A percentile compares a stretch with the other conserved stretches of the same genome.
Evolutionary conservation across 2,888 invertebrate species (phyloP).

Genomic region (Dicyrtomina minuta): DNA sequence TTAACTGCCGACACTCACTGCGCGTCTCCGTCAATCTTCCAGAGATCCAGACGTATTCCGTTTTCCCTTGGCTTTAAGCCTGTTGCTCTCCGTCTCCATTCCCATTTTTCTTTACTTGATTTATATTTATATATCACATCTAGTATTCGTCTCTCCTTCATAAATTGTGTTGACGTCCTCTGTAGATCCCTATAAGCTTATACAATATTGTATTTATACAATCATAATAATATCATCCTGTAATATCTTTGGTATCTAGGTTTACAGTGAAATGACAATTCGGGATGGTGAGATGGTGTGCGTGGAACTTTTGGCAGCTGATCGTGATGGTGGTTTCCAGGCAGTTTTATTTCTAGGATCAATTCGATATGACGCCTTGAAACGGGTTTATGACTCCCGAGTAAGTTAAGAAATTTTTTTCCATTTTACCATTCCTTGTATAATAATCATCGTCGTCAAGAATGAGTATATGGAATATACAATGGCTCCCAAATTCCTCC

Average conservation of each 20-base stretch:
- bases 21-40: too few relatives aligned
- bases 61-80: not conserved
- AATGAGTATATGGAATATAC: not conserved
- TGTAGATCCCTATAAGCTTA: too few relatives aligned
- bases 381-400: slow-evolving; percentile 92
- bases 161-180: not conserved
- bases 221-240: slow-evolving; percentile 12
- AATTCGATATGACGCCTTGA: slow-evolving; percentile 94
- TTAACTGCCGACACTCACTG: too few relatives aligned
- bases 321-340: slow-evolving; percentile 79
- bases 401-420: slow-evolving; percentile 62
- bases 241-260: slow-evolving; percentile 57
- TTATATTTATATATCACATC: not conserved
- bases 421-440: not conserved
- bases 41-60: too few relatives aligned
- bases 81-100: slow-evolving; percentile 4
- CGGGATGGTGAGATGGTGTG: slow-evolving; percentile 99
- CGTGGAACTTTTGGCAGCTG: slow-evolving; percentile 92
- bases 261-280: slow-evolving; percentile 95
- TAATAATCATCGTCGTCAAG: not conserved
- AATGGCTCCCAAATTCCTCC: not conserved
- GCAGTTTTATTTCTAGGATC: slow-evolving; percentile 96
- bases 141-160: not conserved
- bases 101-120: not conserved
- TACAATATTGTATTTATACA: too few relatives aligned